Percentiles rank a stretch among this genome's conserved stretches.
phyloP scores from a whole-genome alignment of 2,888 invertebrate genomes.

The Sympetrum striolatum region DNA sequence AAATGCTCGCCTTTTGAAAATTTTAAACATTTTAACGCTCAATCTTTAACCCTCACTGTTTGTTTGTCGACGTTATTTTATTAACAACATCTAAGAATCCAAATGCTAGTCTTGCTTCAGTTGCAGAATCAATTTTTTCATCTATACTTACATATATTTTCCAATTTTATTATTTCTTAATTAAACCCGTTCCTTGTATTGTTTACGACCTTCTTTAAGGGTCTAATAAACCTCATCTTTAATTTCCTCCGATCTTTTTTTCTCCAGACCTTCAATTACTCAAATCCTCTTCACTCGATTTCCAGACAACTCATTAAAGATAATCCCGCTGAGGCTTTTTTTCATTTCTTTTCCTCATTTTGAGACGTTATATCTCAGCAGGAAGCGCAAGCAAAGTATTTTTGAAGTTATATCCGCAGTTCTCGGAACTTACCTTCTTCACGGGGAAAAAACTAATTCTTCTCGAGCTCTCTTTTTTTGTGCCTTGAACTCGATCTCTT shows the following conservation, averaged over 20 bases:
- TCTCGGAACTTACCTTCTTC: not conserved
- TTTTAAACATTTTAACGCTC: too few relatives aligned
- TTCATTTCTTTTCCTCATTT: not conserved
- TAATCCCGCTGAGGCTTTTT: not conserved
- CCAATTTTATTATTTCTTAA: too few relatives aligned
- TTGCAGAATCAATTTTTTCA: too few relatives aligned
- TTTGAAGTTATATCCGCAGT: not conserved
- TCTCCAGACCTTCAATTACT: not conserved
- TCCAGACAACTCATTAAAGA: not conserved
- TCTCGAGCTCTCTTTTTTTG: not conserved
- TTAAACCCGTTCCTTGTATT: not conserved
- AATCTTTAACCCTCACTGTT: too few relatives aligned
- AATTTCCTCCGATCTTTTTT: not conserved
- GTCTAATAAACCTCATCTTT: not conserved
- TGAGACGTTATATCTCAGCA: too few relatives aligned
- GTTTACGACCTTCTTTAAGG: not conserved
- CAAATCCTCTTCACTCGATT: not conserved
- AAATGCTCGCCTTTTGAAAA: too few relatives aligned
- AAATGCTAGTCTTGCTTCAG: too few relatives aligned
- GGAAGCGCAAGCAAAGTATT: not conserved
- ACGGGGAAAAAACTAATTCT: not conserved
- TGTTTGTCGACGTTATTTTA: too few relatives aligned
- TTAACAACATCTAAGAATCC: too few relatives aligned
- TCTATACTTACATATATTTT: too few relatives aligned
- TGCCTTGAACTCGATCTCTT: not conserved